Evolutionary conservation across 2,888 invertebrate species (phyloP), one percentile per base, ranked within the genome.

Genomic region (Hypsopygia costalis): DNA sequence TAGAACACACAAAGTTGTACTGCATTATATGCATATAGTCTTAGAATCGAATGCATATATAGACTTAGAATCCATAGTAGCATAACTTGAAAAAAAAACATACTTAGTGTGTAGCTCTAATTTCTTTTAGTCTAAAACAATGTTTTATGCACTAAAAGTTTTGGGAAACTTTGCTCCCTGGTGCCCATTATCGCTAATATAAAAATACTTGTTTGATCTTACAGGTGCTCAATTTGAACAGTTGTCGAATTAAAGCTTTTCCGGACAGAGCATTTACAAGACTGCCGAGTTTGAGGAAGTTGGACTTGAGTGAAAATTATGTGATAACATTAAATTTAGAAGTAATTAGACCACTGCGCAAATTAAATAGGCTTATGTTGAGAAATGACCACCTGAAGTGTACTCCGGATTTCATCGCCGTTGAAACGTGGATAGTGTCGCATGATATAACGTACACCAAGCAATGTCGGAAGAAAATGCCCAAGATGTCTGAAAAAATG

Each of bases 251-350:
- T 35, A 90, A 89, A 52, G 77, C 88, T 8, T 52, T 93, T 34
- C 87, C 90, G 3, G 69, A 78, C 0, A 72, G 88, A 33, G 55
- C 90, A 6, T 91, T 93, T 44, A 77, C 69, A 6, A 78, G 89
- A 36, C 41, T 93, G 34, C 91, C 92, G 0, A 90, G 90, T 47
- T 62, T 93, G 11, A 79, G 78, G 36, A 81, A 87, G 36, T 56
- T 93, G 38, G 91, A 93, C 63, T 58, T 93, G 38, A 90, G 92
- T 10, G 89, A 90, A 50, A 93, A 93, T 58, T 90, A 91, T 47
- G 70, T 93, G 47, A 79, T 91, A 8, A 85, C 90, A 3, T 46
- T 93, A 0, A 85, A 75, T 37, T 57, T 80, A 0, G 81, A 83
- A 12, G 77, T 90, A 0, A 70, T 93, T 3, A 64, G 79, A 38